Percentiles rank a stretch among this genome's conserved stretches.
phyloP scores from a whole-genome alignment of 2,888 invertebrate genomes.

The Drosophila neotestacea region DNA sequence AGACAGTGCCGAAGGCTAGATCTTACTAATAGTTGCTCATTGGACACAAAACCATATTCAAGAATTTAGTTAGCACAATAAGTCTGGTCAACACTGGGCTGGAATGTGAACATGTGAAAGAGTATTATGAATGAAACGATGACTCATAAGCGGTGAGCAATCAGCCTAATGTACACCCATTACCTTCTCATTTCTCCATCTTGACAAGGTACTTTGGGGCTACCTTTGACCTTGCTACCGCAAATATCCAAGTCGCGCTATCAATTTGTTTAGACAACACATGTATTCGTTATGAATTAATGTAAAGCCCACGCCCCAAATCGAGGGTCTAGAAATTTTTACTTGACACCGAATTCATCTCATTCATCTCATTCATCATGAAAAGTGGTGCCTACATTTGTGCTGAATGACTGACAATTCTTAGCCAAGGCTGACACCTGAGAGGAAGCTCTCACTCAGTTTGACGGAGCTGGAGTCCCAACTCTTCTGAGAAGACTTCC shows the following conservation, averaged over 20 bases:
- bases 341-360: conserved; percentile 34
- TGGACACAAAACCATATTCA: too few relatives aligned
- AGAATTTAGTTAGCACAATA: too few relatives aligned
- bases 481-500: conserved; percentile 6
- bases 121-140: conserved; percentile 1
- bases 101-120: too few relatives aligned
- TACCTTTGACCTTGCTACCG: background rate
- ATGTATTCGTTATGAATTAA: conserved; percentile 46
- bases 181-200: background rate
- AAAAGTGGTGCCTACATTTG: conserved; percentile 42
- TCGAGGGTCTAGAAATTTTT: conserved; percentile 7
- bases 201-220: background rate
- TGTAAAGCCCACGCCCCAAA: conserved; percentile 2
- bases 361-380: conserved; percentile 73
- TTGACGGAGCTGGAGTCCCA: background rate
- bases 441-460: background rate
- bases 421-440: conserved; percentile 4
- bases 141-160: background rate
- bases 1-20: too few relatives aligned
- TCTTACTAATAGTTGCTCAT: too few relatives aligned
- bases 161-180: conserved; percentile 9
- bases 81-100: too few relatives aligned
- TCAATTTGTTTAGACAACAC: conserved; percentile 7
- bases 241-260: background rate
- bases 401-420: conserved; percentile 28